These are phyloP conservation scores for Nansenia antarctica DNA, from an alignment of 2,113 vertebrate genomes.

Conservation along the genomic window DNA sequence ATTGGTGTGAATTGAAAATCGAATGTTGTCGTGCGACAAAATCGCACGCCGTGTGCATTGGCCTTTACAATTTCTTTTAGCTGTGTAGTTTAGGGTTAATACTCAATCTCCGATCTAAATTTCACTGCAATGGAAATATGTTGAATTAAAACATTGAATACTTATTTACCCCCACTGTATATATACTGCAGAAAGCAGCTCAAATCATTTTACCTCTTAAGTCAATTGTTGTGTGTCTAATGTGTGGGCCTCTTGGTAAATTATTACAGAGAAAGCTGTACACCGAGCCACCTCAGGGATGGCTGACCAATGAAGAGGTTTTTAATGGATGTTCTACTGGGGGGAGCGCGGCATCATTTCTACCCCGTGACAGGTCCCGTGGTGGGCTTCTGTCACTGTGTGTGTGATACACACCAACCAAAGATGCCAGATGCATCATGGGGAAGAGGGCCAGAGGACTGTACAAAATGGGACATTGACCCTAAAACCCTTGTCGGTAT, in stretches of 20 bases:
- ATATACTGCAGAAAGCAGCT: too few relatives aligned
- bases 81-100: too few relatives aligned
- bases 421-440: too few relatives aligned
- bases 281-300: slow-evolving; percentile 39
- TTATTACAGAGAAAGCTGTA: slow-evolving; percentile 40
- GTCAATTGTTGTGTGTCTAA: neutral
- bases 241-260: slow-evolving; percentile 40
- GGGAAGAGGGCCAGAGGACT: slow-evolving; percentile 2
- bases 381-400: neutral
- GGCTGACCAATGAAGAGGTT: slow-evolving; percentile 57
- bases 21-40: too few relatives aligned
- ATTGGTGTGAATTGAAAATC: too few relatives aligned
- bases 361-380: slow-evolving; percentile 37
- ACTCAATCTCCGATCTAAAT: too few relatives aligned
- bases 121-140: too few relatives aligned
- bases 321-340: slow-evolving; percentile 27
- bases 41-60: too few relatives aligned
- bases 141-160: too few relatives aligned
- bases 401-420: too few relatives aligned
- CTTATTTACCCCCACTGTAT: too few relatives aligned
- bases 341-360: neutral
- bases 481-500: slow-evolving; percentile 16
- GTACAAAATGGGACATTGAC: slow-evolving; percentile 37
- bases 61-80: too few relatives aligned
- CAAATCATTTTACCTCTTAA: neutral